Conservation (phyloP, 2,113 vertebrate genomes). For the Speoplatyrhinus poulsoni region DNA sequence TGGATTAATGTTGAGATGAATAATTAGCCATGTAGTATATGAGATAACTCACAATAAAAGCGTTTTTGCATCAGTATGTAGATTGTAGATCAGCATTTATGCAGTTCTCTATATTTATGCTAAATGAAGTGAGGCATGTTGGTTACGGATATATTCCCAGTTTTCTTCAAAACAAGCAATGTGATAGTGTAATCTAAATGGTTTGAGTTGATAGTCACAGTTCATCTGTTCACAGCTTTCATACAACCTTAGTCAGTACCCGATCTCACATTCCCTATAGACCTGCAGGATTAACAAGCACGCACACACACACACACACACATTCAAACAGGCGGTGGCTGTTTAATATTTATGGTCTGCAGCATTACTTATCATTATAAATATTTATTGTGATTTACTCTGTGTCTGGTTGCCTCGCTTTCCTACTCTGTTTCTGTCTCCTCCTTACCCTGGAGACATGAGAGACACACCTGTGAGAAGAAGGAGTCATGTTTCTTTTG, state of each 20-base stretch:
- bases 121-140: conserved; percentile 54
- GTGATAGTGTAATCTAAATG: conserved; percentile 45
- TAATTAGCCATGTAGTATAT: too few relatives aligned
- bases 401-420: conserved; percentile 56
- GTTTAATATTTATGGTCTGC: conserved; percentile 74
- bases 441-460: conserved; percentile 49
- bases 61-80: too few relatives aligned
- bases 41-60: too few relatives aligned
- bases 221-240: conserved; percentile 62
- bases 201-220: conserved; percentile 58
- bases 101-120: conserved; percentile 46
- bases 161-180: conserved; percentile 45
- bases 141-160: conserved; percentile 23
- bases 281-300: conserved; percentile 39
- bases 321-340: conserved; percentile 25
- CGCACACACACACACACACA: conserved; percentile 25
- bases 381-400: conserved; percentile 82
- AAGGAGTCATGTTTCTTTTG: conserved; percentile 55
- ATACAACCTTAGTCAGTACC: conserved; percentile 49
- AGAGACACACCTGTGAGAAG: conserved; percentile 57
- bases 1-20: too few relatives aligned
- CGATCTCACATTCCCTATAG: conserved; percentile 44
- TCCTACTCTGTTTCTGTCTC: conserved; percentile 30
- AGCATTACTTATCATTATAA: conserved; percentile 75
- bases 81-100: conserved; percentile 1